Conservation (phyloP, 2,113 vertebrate genomes). For the Psilopogon haemacephalus region DNA sequence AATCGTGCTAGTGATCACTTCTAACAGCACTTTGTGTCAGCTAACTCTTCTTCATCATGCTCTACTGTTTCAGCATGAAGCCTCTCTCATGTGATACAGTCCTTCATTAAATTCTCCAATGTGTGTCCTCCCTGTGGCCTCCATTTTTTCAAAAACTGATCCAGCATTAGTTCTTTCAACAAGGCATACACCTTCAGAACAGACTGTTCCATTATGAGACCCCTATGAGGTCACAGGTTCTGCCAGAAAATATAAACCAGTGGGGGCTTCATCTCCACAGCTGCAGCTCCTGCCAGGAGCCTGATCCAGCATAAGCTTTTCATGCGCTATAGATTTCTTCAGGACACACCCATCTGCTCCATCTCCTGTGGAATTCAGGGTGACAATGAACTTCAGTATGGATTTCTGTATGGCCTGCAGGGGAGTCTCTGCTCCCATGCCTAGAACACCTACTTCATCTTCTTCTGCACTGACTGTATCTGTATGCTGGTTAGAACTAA, state of each 20-base stretch:
- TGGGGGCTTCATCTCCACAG: not conserved
- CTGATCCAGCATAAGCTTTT: not conserved
- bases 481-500: too few relatives aligned
- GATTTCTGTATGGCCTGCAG: accelerated
- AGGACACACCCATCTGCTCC: not conserved
- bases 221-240: not conserved
- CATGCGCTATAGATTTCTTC: not conserved
- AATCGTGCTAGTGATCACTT: not conserved
- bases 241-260: not conserved
- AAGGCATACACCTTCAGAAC: not conserved
- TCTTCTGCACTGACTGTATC: not conserved
- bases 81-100: not conserved
- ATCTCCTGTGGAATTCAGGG: not conserved
- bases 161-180: not conserved
- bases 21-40: not conserved
- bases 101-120: not conserved
- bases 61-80: not conserved
- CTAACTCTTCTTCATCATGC: not conserved
- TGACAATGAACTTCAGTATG: accelerated
- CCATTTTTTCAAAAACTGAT: not conserved
- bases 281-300: not conserved
- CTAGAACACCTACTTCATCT: not conserved
- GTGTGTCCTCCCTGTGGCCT: not conserved
- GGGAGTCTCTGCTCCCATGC: not conserved
- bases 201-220: not conserved